Base-by-base conservation (phyloP, 2,113 vertebrate genomes). In the Guaruba guarouba region DNA sequence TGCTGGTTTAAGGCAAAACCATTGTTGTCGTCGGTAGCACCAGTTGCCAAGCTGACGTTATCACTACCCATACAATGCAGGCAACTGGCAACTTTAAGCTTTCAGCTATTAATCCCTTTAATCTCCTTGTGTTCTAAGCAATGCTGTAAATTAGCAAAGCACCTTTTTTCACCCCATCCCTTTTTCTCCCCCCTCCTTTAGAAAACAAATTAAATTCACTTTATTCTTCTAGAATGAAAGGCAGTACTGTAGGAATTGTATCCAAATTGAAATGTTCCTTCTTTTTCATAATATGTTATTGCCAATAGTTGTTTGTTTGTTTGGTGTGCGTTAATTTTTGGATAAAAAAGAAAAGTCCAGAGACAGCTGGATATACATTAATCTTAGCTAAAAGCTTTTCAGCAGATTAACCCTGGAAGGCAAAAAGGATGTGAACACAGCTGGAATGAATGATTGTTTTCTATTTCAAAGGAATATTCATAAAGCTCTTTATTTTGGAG, bases 331-430 rank as follows among this genome's bases (percentile, higher is more conserved):
- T 82, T 86, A 82, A 80, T 80, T 96, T 93, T 77, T 73, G 54
- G 49, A 82, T 77, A 57, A 80, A 93, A 82, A 43, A 68, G 23
- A 74, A 15, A 90, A 90, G 20, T 68, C 41, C 54, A 82, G 82
- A 74, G 79, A 49, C 71, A 88, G 90, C 29, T 85, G 82, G 75
- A 88, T 94, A 82, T 93, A 90, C 75, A 90, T 92, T 94, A 94
- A 95, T 96, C 91, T 95, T 77, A 78, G 80, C 86, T 93, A 88
- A 96, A 95, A 95, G 66, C 76, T 86, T 93, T 92, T 95, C 80
- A 93, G 55, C 90, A 82, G 90, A 94, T 95, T 95, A 96, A 92
- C 69, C 55, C 82, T 95, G 90, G 68, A 90, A 93, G 80, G 85
- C 68, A 88, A 67, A 95, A 94, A 95, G 63, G 79, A 95, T 95